Percentiles rank a stretch among this genome's conserved stretches.
Evolutionary conservation across 2,888 invertebrate genomes (phyloP).

Genomic region (Ptychoptera contaminata): DNA sequence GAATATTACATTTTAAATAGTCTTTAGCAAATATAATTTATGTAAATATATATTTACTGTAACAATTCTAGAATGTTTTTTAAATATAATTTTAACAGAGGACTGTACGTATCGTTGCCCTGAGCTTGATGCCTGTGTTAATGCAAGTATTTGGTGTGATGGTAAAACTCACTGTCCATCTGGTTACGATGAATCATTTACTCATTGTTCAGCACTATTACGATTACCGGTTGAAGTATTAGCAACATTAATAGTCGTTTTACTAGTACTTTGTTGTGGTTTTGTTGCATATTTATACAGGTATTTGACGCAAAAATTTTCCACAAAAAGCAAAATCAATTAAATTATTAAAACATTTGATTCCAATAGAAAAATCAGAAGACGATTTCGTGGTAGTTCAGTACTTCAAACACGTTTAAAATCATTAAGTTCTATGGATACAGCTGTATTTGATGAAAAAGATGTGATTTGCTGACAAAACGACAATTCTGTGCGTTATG

Average conservation of each 20-base stretch:
- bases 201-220: slow-evolving; percentile 63
- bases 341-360: slow-evolving; percentile 4
- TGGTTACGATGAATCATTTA: slow-evolving; percentile 63
- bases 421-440: slow-evolving; percentile 56
- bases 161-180: slow-evolving; percentile 63
- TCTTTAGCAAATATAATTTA: background rate
- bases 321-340: background rate
- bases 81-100: slow-evolving; percentile 39
- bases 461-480: slow-evolving; percentile 91
- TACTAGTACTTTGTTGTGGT: slow-evolving; percentile 31
- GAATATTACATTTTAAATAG: background rate
- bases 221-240: slow-evolving; percentile 62
- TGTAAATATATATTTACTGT: background rate
- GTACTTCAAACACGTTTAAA: slow-evolving; percentile 66
- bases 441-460: slow-evolving; percentile 70
- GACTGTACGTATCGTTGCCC: slow-evolving; percentile 64
- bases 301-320: too few species aligned
- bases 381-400: slow-evolving; percentile 53
- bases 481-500: slow-evolving; percentile 88
- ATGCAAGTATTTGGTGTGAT: slow-evolving; percentile 66
- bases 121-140: slow-evolving; percentile 67
- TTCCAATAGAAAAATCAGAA: slow-evolving; percentile 36
- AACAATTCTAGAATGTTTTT: background rate
- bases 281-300: slow-evolving; percentile 34
- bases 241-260: slow-evolving; percentile 35